Evolutionary conservation across 2,113 vertebrate genomes (phyloP), one percentile per base, ranked within the genome.

Genomic region (Lathamus discolor): DNA sequence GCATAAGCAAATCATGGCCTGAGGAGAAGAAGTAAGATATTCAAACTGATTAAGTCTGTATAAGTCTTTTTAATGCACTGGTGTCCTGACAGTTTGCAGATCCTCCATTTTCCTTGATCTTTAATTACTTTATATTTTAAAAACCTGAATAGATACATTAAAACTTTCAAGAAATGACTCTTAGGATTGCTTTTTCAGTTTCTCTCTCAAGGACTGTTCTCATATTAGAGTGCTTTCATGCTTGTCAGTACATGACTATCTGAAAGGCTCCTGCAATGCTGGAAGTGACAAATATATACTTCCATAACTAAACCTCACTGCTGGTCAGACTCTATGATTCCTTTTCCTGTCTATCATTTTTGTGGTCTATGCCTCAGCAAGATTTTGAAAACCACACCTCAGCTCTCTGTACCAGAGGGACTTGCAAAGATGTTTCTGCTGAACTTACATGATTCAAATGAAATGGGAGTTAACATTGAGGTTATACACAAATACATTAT

Each of bases 11-110:
- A 92, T 25, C 22, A 80, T 10, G 11, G 11, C 41, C 77, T 46
- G 12, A 55, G 27, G 43, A 89, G 11, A 35, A 82, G 51, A 86
- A 86, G 70, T 57, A 69, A 73, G 28, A n/a, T 73, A 29, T 44
- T 90, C 63, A 75, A 96, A 88, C 49, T 92, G 84, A 95, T 85
- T 88, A 69, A 48, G 28, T 9, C 48, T 67, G 20, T 43, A 6
- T 61, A 78, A 90, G 25, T 64, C 79, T 69, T 10, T 83, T 74
- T 86, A 82, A 72, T 78, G 80, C 73, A 76, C 19, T 33, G 10
- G 23, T 80, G 37, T 24, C 48, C 19, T 93, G 51, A 67, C 9
- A 88, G 25, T 91, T 90, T 72, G 22, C 54, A 68, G 63, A 79
- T 33, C 23, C 44, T 84, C n/a, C 22, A 67, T 37, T 62, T 88